Base-by-base conservation (phyloP, 2,888 invertebrate species). In the Pristionchus exspectatus region DNA sequence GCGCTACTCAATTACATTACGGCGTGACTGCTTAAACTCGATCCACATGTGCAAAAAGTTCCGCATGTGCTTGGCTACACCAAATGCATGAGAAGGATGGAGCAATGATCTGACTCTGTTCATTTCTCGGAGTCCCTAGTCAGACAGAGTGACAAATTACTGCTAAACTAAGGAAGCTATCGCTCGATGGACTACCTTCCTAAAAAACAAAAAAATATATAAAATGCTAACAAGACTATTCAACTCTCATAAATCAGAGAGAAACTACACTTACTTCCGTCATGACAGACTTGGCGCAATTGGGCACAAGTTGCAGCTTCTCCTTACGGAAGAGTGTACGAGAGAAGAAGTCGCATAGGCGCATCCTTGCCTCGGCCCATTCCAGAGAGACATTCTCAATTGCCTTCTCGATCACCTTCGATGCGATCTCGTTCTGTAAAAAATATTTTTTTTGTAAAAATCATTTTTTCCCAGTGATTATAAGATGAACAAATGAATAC, bases 351-450 rank as follows among this genome's bases (percentile, higher is more conserved):
- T 88, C 87, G 24, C 54, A 38, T n/a, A 74, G 12, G 3, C 87
- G 87, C 87, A 88, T 72, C 16, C 87, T 50, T 14, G 87, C 74
- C 24, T 74, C 87, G 0, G 87, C 87, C 74, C 72, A 88, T n/a
- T 88, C 87, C 9, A 38, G 14, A 27, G 87, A 88, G 30, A 88
- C 87, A 74, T 74, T 74, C 44, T 88, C 74, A 16, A 88, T 74
- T 21, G 87, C 72, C 27, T 54, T 50, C 74, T 88, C 87, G 74
- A 88, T 54, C 21, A 56, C 10, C 14, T 24, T 63, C 21, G 24
- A 14, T 12, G 56, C 30, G 2, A 74, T n/a, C 10, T 72, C 87
- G 4, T 16, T 14, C 87, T 88, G 87, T 30, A 54, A 18, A 18
- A n/a, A n/a, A 10, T 66, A 3, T 10, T 27, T 16, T 50, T 33